Evolutionary conservation across 2,888 invertebrate genomes (phyloP).

Genomic region (Netelia inedita): DNA sequence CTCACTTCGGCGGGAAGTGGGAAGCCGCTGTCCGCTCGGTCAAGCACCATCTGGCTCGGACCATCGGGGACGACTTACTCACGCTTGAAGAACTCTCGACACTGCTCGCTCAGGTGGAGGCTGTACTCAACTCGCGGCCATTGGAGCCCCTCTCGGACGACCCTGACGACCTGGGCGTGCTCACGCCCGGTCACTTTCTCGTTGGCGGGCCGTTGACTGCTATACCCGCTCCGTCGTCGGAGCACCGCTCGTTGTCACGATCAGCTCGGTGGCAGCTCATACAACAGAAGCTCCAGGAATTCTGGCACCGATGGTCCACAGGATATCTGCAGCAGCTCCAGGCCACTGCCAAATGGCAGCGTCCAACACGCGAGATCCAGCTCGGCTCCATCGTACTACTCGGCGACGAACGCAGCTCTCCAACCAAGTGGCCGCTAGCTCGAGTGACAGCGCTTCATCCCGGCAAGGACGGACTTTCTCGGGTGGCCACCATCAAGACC

Average conservation of each 20-base stretch:
- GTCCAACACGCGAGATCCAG: background rate
- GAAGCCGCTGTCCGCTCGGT: conserved; percentile 75
- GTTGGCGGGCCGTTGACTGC: conserved; percentile 66
- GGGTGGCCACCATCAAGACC: too few species aligned
- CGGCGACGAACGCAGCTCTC: background rate
- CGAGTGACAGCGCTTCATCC: too few species aligned
- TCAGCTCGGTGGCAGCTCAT: conserved; percentile 24
- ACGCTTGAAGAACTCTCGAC: conserved; percentile 76
- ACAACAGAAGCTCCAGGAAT: background rate
- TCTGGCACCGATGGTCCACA: conserved; percentile 21
- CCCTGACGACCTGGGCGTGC: conserved; percentile 64
- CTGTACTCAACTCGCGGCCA: conserved; percentile 74
- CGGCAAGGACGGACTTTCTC: too few species aligned
- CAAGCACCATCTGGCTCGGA: conserved; percentile 72
- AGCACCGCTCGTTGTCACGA: background rate
- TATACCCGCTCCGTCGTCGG: conserved; percentile 67
- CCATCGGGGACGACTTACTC: conserved; percentile 67
- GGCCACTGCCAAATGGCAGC: conserved; percentile 15
- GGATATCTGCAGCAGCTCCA: background rate
- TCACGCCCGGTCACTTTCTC: conserved; percentile 78
- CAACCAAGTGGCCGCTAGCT: too few species aligned
- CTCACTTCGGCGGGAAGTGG: conserved; percentile 77
- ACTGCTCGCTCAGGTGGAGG: conserved; percentile 72
- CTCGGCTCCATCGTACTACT: background rate
- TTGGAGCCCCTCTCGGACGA: conserved; percentile 71